These are phyloP conservation scores for Lepus americanus DNA, from an alignment of 2,113 vertebrate genomes.

Conservation along the genomic window DNA sequence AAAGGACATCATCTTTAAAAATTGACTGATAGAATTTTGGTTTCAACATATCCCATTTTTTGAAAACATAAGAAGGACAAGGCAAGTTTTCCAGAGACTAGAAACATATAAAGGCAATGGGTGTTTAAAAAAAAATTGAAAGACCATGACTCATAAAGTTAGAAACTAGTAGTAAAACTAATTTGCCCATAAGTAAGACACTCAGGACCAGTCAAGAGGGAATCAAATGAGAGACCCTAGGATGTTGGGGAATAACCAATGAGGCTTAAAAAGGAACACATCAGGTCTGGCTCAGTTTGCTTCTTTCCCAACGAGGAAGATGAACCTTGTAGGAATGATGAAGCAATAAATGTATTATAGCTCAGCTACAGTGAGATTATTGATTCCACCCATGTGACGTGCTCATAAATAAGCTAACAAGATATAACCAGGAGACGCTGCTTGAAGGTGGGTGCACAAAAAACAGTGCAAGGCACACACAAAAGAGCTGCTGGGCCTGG, in stretches of 20 bases:
- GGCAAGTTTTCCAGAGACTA: background rate
- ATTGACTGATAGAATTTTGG: background rate
- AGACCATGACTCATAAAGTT: background rate
- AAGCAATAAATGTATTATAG: background rate
- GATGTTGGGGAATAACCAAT: background rate
- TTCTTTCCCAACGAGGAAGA: background rate
- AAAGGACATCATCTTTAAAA: background rate
- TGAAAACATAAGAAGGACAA: background rate
- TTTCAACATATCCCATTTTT: background rate
- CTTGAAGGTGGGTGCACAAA: background rate
- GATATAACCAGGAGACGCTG: background rate
- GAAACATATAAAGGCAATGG: background rate
- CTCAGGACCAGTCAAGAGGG: slow-evolving; percentile 26
- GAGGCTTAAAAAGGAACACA: background rate
- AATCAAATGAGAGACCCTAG: background rate
- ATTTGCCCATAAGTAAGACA: slow-evolving; percentile 8
- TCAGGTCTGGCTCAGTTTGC: background rate
- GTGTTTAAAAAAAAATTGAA: slow-evolving; percentile 6
- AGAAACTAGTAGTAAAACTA: background rate
- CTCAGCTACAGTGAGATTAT: background rate
- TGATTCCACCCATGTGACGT: background rate
- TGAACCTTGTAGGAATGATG: background rate
- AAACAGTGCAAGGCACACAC: background rate
- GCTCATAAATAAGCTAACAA: slow-evolving; percentile 18
- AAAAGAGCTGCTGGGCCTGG: background rate